Base-by-base conservation (phyloP, 1,140 invertebrate species). In the Drusus annulatus region DNA sequence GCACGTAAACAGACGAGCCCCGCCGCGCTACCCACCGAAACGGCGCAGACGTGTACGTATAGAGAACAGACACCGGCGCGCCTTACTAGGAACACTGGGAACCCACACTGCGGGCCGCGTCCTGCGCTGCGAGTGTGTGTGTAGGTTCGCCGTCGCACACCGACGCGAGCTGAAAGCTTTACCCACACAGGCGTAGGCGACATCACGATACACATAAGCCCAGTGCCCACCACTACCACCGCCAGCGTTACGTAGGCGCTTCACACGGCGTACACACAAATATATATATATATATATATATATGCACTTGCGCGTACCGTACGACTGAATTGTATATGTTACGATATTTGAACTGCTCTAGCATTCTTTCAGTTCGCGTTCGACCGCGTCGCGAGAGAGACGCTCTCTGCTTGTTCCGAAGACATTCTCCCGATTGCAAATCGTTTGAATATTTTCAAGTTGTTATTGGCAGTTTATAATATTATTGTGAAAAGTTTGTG, bases 221-320 rank as follows among this genome's bases (percentile, higher is more conserved):
- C n/a, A 23, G 17, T 58, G 71, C 52, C 68, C 54, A 76, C 75
- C 60, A 76, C 28, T 17, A 76, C 58, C n/a, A 15, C 23, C 75
- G 58, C 28, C 23, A 25, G 76, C 69, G 78, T 79, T 79, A 79
- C 78, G 78, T 79, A 79, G 69, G 36, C 54, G 54, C 78, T 69
- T 79, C 78, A 79, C 78, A 79, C 65, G 77, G 51, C n/a, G n/a
- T n/a, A n/a, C n/a, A n/a, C n/a, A n/a, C n/a, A n/a, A n/a, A n/a
- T n/a, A n/a, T n/a, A n/a, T n/a, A 79, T 65, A 28, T 58, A 79
- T 31, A 79, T 69, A 75, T 79, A 79, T 75, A 79, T 74, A 79
- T 75, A 62, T 75, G 78, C 78, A 79, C 78, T 79, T 79, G 78
- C 78, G 78, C 78, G 56, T 74, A 79, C 78, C 50, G 68, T 79